Percentiles rank a stretch among this genome's conserved stretches.
Evolutionary conservation across 2,113 vertebrate species (phyloP).

Genomic region (Amphiprion ocellaris): DNA sequence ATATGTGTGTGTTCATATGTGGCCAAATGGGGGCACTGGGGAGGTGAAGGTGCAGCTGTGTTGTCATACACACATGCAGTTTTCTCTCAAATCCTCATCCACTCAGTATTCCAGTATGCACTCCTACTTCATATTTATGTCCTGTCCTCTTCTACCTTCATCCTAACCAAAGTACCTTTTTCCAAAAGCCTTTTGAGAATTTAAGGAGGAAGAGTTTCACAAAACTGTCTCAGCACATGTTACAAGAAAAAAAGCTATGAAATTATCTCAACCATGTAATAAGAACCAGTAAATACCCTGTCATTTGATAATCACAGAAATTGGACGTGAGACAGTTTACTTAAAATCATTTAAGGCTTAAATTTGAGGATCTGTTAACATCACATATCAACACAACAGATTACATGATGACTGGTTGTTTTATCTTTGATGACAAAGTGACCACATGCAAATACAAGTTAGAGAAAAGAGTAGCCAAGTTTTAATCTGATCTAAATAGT

Average conservation of each 20-base stretch:
- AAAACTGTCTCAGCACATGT: neutral
- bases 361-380: neutral
- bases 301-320: neutral
- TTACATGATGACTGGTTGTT: neutral
- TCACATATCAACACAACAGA: neutral
- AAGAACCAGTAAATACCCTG: too few relatives aligned
- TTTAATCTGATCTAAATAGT: conserved; percentile 17
- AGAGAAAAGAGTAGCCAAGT: neutral
- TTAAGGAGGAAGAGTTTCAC: neutral
- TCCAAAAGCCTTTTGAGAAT: neutral
- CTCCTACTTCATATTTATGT: neutral
- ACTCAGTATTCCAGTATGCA: neutral
- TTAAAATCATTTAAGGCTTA: neutral
- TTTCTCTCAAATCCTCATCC: neutral
- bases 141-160: neutral
- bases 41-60: conserved; percentile 53
- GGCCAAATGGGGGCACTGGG: conserved; percentile 72
- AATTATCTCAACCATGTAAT: too few relatives aligned
- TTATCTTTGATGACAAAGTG: conserved; percentile 7
- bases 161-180: neutral
- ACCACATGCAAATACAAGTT: neutral
- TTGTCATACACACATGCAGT: conserved; percentile 42
- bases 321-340: neutral
- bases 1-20: conserved; percentile 67
- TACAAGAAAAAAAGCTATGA: too few relatives aligned